Evolutionary conservation across 1,140 invertebrate species (phyloP).

Genomic region (Panonychus citri): DNA sequence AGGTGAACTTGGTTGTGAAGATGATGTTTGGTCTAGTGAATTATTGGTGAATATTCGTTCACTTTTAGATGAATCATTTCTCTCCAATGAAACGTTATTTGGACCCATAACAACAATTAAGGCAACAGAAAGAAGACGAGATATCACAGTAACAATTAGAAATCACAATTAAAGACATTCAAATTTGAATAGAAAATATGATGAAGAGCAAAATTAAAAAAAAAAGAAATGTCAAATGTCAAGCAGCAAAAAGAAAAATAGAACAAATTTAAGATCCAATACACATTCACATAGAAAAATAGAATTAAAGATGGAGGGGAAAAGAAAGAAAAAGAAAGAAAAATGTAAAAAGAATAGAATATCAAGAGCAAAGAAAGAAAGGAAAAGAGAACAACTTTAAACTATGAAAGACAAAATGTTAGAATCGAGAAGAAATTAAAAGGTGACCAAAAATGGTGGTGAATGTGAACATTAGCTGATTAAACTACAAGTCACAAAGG

Average conservation of each 20-base stretch:
- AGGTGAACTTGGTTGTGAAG: slow-evolving; percentile 63
- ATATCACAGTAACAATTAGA: background rate
- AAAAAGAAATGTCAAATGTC: background rate
- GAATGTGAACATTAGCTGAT: no score
- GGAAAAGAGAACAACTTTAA: background rate
- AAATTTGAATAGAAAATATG: background rate
- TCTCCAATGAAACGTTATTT: background rate
- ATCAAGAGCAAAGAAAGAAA: background rate
- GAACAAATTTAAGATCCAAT: background rate
- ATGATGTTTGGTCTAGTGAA: slow-evolving; percentile 35
- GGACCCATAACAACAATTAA: background rate
- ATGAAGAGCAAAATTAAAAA: background rate
- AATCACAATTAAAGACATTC: background rate
- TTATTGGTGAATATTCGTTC: slow-evolving; percentile 43
- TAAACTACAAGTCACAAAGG: no score
- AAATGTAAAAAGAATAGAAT: background rate
- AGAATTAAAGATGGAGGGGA: background rate
- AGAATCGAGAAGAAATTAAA: no score
- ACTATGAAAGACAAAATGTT: background rate
- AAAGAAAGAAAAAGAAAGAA: background rate
- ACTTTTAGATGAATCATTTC: background rate
- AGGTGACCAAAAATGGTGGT: no score
- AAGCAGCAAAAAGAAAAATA: background rate
- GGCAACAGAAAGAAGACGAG: no score
- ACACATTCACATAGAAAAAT: background rate